phyloP scores from a whole-genome alignment of 92 coral and sea anemone species.

The Zoanthus sansibaricus region DNA sequence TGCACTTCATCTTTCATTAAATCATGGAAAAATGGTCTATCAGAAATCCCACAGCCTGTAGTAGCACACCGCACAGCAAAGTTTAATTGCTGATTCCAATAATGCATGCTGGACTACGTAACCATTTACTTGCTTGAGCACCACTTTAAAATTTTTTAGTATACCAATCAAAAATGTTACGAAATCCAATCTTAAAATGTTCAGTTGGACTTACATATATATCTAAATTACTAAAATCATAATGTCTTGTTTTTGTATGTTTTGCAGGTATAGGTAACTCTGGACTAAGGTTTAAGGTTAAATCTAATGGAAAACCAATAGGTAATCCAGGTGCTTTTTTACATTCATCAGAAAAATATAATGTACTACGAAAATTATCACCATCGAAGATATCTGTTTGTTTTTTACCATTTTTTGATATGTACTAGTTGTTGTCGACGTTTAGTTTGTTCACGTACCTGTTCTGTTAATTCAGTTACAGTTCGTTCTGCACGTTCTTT shows the following conservation, averaged over 20 bases:
- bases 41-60: conserved; percentile 10
- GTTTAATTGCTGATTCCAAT: not conserved
- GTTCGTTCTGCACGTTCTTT: no score
- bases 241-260: not conserved
- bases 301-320: conserved; percentile 10
- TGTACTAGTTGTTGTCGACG: no score
- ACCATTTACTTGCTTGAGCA: not conserved
- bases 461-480: no score
- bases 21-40: not conserved
- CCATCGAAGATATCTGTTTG: no score
- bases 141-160: conserved; percentile 7
- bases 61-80: not conserved
- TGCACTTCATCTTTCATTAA: not conserved
- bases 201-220: not conserved
- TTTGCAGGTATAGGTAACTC: conserved; percentile 11
- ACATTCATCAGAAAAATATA: not conserved
- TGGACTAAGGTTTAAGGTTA: conserved; percentile 19
- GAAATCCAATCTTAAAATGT: not conserved
- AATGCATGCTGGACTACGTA: not conserved
- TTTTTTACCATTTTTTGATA: no score
- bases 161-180: conserved; percentile 7
- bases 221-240: not conserved
- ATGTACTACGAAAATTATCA: no score
- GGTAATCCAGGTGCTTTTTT: not conserved
- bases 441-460: no score